Evolutionary conservation across 2,888 invertebrate species (phyloP), one percentile per base, ranked within the genome.

Genomic region (Phytoseiulus persimilis): DNA sequence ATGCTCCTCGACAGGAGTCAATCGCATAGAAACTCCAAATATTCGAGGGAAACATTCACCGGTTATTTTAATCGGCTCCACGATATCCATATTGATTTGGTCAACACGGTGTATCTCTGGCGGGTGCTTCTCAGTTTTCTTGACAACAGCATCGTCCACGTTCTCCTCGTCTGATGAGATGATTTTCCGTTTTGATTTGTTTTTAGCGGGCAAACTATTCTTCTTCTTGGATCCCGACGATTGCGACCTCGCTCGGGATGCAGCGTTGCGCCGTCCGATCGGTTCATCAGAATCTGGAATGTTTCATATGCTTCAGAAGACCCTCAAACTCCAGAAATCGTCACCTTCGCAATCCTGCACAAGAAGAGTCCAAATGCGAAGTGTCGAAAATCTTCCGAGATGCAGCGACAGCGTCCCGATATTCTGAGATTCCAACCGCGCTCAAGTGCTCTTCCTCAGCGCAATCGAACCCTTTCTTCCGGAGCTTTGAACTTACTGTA

Each of bases 251-350:
- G 87, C 28, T 0, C 87, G 87, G 18, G 31, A 33, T 6, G 87
- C 6, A 23, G 87, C 39, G 39, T 18, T 45, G 5, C 87, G 87
- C 28, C 87, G 87, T 14, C 87, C 87, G 87, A 87, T 87, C 14
- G 87, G 87, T 31, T 87, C 87, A 45, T 87, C 87, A n/a, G 87
- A 87, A 14, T 87, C 87, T 87, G 87, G 28, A 84, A 84, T 32
- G 5, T 14, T 84, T 31, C 6, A 6, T 5, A 23, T 83, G 83
- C 0, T 83, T 83, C 11, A 83, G 11, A 31, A 83, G 23, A 31
- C 83, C 83, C 23, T 11, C 9, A 6, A 23, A 23, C 31, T 83
- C 23, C 83, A 83, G 31, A n/a, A n/a, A n/a, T n/a, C n/a, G n/a
- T n/a, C n/a, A n/a, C n/a, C n/a, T n/a, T n/a, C n/a, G n/a, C n/a